Evolutionary conservation across 92 coral and sea anemone species (phyloP), one percentile per base, ranked within the genome.

Genomic region (Metridium senile): DNA sequence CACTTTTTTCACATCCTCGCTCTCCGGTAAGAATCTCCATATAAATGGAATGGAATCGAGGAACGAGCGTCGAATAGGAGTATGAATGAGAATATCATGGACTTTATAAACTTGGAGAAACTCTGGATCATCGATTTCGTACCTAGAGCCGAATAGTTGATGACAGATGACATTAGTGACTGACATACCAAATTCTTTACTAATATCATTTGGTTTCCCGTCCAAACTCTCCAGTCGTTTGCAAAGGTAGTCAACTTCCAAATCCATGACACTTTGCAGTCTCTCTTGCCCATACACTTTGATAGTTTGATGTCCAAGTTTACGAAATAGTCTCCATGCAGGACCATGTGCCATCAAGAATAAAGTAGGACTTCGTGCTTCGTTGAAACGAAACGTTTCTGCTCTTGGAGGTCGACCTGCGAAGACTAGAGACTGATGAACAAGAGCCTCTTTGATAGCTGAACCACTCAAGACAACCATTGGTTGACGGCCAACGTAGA

Each of bases 101-200:
- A 56, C 57, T 25, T 76, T 26, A 45, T 80, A 46, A 3, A 90
- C 68, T 58, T 68, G n/a, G 45, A 65, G 33, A 59, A 82, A 74
- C 54, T 87, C 87, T 18, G 74, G 68, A 19, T 82, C 78, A 30
- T 78, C 72, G 57, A 46, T 73, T 19, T 73, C 78, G 53, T 87
- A 87, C 69, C 82, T 72, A 11, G 74, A 33, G 66, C 87, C 87
- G 54, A 82, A 77, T 1, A 81, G 32, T 72, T 80, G 56, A 20
- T 77, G 66, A 20, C 91, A 82, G 0, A 87, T 87, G 31, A 86
- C 74, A 59, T 87, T 87, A 20, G 83, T 77, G 20, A 87, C 76
- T 28, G 84, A 73, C 33, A 81, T 74, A 22, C 75, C 59, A 17
- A 87, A 47, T 26, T 81, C 84, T 31, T 77, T 62, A 0, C 57